Conservation (phyloP, 2,888 invertebrate species). For the Cantharis nigra region DNA sequence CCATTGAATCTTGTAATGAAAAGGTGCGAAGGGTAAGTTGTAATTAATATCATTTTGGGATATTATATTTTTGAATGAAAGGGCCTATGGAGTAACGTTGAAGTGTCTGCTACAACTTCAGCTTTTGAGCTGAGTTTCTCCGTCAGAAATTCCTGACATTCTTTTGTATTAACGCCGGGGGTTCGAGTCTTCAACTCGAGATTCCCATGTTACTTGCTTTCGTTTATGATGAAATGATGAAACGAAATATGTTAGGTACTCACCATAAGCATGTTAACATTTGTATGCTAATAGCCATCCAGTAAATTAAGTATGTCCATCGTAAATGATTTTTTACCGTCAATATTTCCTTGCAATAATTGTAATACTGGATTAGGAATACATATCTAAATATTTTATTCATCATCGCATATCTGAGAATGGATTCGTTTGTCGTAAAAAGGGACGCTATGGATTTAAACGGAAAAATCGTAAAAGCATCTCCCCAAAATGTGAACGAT, state of each 20-base stretch:
- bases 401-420: constrained; percentile 8
- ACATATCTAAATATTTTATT: constrained; percentile 28
- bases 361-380: constrained; percentile 27
- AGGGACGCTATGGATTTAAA: constrained; percentile 24
- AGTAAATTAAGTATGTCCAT: constrained; percentile 30
- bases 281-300: constrained; percentile 15
- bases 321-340: constrained; percentile 31
- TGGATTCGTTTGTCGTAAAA: neutral
- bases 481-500: constrained; percentile 34
- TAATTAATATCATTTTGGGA: too few relatives aligned
- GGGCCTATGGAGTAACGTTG: too few relatives aligned
- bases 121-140: too few relatives aligned
- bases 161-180: too few relatives aligned
- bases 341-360: constrained; percentile 20
- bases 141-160: too few relatives aligned
- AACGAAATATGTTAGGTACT: neutral
- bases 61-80: too few relatives aligned
- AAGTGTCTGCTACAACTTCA: too few relatives aligned
- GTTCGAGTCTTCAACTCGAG: too few relatives aligned
- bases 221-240: too few relatives aligned
- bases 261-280: constrained; percentile 18
- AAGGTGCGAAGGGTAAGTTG: too few relatives aligned
- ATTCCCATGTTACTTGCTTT: too few relatives aligned
- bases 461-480: constrained; percentile 34
- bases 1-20: too few relatives aligned